Evolutionary conservation across 2,797 vertebrate species (phyloP).

Genomic region (Pangasius djambal): DNA sequence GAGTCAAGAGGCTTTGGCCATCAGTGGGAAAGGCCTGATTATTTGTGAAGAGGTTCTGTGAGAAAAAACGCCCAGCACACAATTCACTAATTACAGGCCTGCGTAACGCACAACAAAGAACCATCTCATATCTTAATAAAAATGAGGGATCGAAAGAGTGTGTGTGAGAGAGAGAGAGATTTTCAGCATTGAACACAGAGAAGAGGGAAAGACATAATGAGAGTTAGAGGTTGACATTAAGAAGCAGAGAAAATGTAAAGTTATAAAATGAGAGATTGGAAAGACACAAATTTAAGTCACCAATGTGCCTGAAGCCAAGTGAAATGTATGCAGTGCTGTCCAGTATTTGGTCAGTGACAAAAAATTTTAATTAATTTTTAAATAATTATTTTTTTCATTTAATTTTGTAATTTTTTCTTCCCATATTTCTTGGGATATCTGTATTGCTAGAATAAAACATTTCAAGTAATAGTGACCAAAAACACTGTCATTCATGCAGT

Average conservation of each 20-base stretch:
- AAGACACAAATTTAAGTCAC: neutral
- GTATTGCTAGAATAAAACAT: neutral
- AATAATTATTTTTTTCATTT: neutral
- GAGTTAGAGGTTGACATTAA: neutral
- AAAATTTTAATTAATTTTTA: neutral
- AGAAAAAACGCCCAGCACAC: slow-evolving; percentile 81
- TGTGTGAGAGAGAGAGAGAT: slow-evolving; percentile 71
- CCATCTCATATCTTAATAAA: slow-evolving; percentile 85
- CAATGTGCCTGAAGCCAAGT: neutral
- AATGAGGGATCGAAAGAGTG: slow-evolving; percentile 78
- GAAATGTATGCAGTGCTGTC: neutral
- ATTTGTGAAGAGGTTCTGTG: slow-evolving; percentile 84
- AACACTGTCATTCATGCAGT: neutral
- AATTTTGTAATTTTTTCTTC: neutral
- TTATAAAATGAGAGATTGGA: neutral
- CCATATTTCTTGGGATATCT: neutral
- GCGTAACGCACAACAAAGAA: slow-evolving; percentile 80
- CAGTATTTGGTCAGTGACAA: neutral
- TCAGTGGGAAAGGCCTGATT: slow-evolving; percentile 86
- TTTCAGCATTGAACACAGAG: neutral
- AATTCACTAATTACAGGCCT: slow-evolving; percentile 81
- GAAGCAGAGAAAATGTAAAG: neutral
- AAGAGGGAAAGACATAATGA: neutral
- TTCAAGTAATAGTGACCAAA: neutral
- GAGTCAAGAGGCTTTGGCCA: slow-evolving; percentile 75